These are phyloP conservation scores for Balaeniceps rex DNA, from an alignment of 2,113 vertebrate species.

Conservation along the genomic window DNA sequence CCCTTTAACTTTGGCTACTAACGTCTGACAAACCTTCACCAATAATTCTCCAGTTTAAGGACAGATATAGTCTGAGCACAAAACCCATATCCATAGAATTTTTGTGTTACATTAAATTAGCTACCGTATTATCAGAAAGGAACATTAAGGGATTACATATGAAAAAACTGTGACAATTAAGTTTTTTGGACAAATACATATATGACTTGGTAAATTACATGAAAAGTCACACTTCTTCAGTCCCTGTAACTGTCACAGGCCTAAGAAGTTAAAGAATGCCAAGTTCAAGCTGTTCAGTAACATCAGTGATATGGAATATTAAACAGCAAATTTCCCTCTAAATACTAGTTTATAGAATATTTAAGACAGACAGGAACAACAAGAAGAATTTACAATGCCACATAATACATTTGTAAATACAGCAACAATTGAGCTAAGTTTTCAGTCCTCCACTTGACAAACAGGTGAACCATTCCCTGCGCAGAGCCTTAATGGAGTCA, in stretches of 20 bases:
- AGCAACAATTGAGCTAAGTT: background rate
- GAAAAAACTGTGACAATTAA: background rate
- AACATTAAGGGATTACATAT: background rate
- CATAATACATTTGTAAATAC: background rate
- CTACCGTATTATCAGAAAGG: background rate
- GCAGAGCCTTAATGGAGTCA: background rate
- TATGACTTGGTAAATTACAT: background rate
- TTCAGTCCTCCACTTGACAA: background rate
- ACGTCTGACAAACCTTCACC: slow-evolving; percentile 35
- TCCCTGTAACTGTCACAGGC: background rate
- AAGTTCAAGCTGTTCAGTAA: background rate
- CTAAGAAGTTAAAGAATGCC: background rate
- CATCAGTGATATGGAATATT: background rate
- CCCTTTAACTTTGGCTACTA: slow-evolving; percentile 41
- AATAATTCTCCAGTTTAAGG: background rate
- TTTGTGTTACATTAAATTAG: background rate
- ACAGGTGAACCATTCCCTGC: background rate
- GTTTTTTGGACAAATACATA: background rate
- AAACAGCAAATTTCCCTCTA: background rate
- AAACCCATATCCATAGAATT: background rate
- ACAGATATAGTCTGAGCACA: background rate
- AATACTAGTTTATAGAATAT: background rate
- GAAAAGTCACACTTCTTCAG: background rate
- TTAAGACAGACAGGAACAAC: background rate
- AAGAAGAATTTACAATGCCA: background rate